Evolutionary conservation across 2,113 vertebrate species (phyloP).

Genomic region (Lepisosteus osseus): DNA sequence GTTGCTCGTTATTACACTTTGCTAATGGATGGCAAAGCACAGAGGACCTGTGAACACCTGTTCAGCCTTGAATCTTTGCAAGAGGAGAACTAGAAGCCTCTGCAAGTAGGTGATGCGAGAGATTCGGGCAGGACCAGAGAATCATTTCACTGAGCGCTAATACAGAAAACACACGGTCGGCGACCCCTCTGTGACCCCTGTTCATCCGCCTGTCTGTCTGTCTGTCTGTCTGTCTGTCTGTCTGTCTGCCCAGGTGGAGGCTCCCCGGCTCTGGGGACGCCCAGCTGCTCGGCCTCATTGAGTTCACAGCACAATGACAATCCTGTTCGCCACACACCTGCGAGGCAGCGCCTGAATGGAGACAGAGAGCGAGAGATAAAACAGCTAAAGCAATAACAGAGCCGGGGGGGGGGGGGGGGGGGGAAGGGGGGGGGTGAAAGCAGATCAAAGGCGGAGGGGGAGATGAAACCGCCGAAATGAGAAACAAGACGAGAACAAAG

Average conservation of each 20-base stretch:
- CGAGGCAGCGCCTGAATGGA: no score
- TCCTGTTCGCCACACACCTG: neutral
- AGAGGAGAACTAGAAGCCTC: no score
- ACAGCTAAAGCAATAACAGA: constrained; percentile 16
- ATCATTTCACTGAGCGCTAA: no score
- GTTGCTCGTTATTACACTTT: no score
- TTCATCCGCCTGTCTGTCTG: constrained; percentile 1
- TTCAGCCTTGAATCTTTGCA: no score
- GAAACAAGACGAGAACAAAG: constrained; percentile 34
- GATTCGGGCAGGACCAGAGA: no score
- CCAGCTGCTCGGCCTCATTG: neutral
- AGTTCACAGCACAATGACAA: neutral
- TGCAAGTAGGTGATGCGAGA: no score
- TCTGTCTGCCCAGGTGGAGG: neutral
- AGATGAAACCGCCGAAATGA: constrained; percentile 31
- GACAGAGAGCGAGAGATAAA: constrained; percentile 9
- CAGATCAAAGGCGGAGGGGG: constrained; percentile 42
- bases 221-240: neutral
- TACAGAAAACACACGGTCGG: no score
- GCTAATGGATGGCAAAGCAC: no score
- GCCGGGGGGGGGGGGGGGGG: constrained; percentile 13
- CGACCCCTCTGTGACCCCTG: no score
- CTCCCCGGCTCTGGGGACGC: neutral
- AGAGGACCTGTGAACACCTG: no score
- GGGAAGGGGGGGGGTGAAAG: constrained; percentile 21